These are phyloP conservation scores for Acrocera orbiculus DNA, from an alignment of 2,888 invertebrate genomes.

Conservation along the genomic window DNA sequence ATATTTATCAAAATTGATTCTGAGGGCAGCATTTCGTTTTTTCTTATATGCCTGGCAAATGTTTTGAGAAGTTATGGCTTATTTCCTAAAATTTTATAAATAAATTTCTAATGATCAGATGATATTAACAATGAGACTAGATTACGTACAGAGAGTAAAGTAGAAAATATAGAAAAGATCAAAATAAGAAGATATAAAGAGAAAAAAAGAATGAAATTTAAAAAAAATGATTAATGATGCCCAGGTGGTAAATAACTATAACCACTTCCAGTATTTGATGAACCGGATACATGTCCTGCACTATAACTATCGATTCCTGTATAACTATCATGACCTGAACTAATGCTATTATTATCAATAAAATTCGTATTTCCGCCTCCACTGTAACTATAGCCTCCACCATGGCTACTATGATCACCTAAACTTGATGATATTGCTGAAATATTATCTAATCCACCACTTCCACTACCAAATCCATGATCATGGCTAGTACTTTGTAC, in stretches of 20 bases:
- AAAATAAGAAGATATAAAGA: too few species aligned
- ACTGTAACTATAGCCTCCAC: not conserved
- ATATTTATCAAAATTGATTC: conserved; percentile 4
- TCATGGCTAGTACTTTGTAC: too few species aligned
- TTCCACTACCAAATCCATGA: not conserved
- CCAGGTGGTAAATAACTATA: conserved; percentile 18
- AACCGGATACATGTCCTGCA: conserved; percentile 20
- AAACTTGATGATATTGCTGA: not conserved
- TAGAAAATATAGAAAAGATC: not conserved
- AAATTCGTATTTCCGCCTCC: not conserved
- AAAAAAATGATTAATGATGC: conserved; percentile 15
- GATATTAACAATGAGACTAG: conserved; percentile 12
- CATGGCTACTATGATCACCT: not conserved
- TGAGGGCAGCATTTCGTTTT: conserved; percentile 7
- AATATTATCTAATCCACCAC: conserved; percentile 4
- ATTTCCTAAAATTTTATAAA: too few species aligned
- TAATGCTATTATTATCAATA: not conserved
- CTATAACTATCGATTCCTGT: conserved; percentile 23
- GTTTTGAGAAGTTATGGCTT: too few species aligned
- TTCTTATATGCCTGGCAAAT: conserved; percentile 5
- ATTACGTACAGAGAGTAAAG: conserved; percentile 3
- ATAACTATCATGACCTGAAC: conserved; percentile 16
- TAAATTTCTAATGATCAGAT: conserved; percentile 7
- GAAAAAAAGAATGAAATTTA: conserved; percentile 3
- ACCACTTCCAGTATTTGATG: conserved; percentile 11